These are phyloP conservation scores for Dioctria rufipes DNA, from an alignment of 2,888 invertebrate genomes.

Conservation along the genomic window DNA sequence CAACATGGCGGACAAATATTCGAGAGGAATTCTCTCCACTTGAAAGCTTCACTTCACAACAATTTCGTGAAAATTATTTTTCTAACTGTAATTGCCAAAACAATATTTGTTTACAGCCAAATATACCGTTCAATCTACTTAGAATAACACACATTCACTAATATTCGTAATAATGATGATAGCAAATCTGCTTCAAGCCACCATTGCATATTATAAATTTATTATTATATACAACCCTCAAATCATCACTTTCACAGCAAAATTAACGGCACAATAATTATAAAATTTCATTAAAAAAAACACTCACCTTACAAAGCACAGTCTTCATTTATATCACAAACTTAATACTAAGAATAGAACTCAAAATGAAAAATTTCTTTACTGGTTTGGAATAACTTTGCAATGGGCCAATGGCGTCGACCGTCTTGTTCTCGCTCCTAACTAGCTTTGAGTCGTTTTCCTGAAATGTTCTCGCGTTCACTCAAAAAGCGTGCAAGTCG, in stretches of 20 bases:
- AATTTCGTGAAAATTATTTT: neutral
- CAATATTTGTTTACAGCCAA: too few species aligned
- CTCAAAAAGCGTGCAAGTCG: constrained; percentile 16
- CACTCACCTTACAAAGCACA: constrained; percentile 60
- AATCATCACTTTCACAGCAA: too few species aligned
- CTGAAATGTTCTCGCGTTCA: constrained; percentile 39
- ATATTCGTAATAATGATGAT: too few species aligned
- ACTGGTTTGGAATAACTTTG: constrained; percentile 19
- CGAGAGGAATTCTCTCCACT: constrained; percentile 35
- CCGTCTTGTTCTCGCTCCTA: constrained; percentile 55
- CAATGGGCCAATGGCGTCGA: constrained; percentile 52
- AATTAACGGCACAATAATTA: neutral
- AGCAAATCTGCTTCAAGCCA: too few species aligned
- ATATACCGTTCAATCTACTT: too few species aligned
- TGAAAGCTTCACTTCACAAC: neutral
- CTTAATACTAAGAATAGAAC: constrained; percentile 56
- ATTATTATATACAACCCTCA: too few species aligned
- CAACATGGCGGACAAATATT: constrained; percentile 54
- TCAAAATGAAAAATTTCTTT: constrained; percentile 45
- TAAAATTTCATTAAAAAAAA: neutral
- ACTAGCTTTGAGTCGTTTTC: constrained; percentile 33
- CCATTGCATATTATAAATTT: too few species aligned
- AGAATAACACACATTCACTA: too few species aligned
- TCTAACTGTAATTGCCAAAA: too few species aligned
- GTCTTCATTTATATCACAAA: constrained; percentile 62